Percentiles rank a stretch among this genome's conserved stretches.
phyloP scores from a whole-genome alignment of 2,113 vertebrate species.

The Oryzias woworae region DNA sequence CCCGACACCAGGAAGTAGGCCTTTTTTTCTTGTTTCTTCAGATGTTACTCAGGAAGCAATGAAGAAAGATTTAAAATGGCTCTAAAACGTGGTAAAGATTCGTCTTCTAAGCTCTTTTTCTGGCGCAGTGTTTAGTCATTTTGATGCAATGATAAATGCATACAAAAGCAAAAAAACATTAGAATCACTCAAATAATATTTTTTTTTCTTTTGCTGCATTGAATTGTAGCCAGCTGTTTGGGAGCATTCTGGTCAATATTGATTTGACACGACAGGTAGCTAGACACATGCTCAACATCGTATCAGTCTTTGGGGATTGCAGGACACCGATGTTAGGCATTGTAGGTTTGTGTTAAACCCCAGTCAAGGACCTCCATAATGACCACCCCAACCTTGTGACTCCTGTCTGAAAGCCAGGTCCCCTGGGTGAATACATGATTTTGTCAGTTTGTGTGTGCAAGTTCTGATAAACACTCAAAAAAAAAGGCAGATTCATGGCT shows the following conservation, averaged over 20 bases:
- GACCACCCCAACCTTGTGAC: conserved; percentile 74
- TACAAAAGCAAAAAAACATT: conserved; percentile 35
- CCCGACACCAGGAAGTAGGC: conserved; percentile 64
- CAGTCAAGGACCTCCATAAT: conserved; percentile 71
- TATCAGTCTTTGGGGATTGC: conserved; percentile 55
- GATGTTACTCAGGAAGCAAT: conserved; percentile 61
- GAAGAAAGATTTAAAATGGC: conserved; percentile 71
- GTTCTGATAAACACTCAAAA: background rate
- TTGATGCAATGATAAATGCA: conserved; percentile 51
- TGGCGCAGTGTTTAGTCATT: conserved; percentile 41
- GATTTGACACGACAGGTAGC: conserved; percentile 35
- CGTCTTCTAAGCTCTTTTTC: conserved; percentile 52
- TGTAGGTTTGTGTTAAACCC: conserved; percentile 59
- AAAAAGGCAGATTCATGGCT: conserved; percentile 8
- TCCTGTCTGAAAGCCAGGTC: conserved; percentile 61
- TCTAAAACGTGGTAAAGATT: conserved; percentile 53
- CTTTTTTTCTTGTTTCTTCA: conserved; percentile 40
- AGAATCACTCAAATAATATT: conserved; percentile 30
- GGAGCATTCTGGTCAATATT: conserved; percentile 15
- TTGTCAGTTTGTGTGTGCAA: conserved; percentile 11
- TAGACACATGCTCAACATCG: conserved; percentile 20
- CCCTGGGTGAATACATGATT: conserved; percentile 32
- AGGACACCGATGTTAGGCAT: conserved; percentile 50
- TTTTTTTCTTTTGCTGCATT: conserved; percentile 35
- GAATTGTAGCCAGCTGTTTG: conserved; percentile 24